Evolutionary conservation across 2,888 invertebrate genomes (phyloP).

Genomic region (Cybosia mesomella): DNA sequence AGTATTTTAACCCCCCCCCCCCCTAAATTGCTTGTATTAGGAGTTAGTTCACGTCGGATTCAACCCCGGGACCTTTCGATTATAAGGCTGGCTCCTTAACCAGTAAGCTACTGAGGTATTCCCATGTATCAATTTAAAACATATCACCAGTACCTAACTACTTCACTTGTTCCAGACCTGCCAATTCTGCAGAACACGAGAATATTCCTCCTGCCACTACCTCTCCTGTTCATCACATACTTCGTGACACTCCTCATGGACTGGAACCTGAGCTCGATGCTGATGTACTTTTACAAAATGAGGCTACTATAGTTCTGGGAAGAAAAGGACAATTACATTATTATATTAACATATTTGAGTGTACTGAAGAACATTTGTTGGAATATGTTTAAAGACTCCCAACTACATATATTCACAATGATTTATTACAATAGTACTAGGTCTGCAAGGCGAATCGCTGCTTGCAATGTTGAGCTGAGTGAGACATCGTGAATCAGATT

Average conservation of each 20-base stretch:
- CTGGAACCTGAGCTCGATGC: conserved; percentile 93
- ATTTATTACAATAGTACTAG: background rate
- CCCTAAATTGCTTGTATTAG: no score
- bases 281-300: conserved; percentile 94
- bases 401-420: background rate
- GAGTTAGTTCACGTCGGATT: no score
- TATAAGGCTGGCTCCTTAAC: no score
- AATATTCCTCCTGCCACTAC: conserved; percentile 93
- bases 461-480: no score
- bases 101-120: no score
- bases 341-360: conserved; percentile 7
- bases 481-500: no score
- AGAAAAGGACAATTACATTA: background rate
- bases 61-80: no score
- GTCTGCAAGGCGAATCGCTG: no score
- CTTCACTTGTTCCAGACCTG: conserved; percentile 89
- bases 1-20: no score
- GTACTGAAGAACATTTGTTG: background rate
- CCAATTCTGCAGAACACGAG: conserved; percentile 95
- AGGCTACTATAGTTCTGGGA: conserved; percentile 88
- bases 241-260: conserved; percentile 91
- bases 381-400: background rate
- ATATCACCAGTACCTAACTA: background rate
- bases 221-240: conserved; percentile 92
- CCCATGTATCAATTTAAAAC: background rate